Base-by-base conservation (phyloP, 2,888 invertebrate species). In the Nematopogon swammerdamellus region DNA sequence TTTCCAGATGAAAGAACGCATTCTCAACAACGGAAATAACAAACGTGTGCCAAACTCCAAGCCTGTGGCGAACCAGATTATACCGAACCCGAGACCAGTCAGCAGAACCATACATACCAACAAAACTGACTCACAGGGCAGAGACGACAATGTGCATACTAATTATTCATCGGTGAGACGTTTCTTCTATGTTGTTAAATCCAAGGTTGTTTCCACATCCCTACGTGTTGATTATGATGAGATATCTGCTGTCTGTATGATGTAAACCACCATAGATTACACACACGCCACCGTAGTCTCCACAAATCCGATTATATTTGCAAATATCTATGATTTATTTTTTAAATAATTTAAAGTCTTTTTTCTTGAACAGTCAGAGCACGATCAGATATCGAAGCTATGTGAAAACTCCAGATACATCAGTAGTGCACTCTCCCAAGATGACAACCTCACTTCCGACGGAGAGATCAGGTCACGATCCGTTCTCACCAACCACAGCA, bases 341-440 rank as follows among this genome's bases (percentile, higher is more conserved):
- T 25, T 25, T 25, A 25, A 25, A 25, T n/a, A 42, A 48, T 18
- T 18, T 42, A 48, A 20, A 29, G 44, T 42, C 54, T 16, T 49
- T 46, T 10, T 50, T 47, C 44, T n/a, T 48, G 65, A 61, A 5
- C 64, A 76, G 70, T 55, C 67, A 19, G 77, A 79, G 14, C 71
- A 72, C 53, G 57, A 56, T 45, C 8, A 69, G 10, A 54, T 76
- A 20, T 63, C 72, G 4, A 75, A 69, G 54, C 57, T 74, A 14
- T 72, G 72, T 45, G 74, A 74, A 51, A 72, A 67, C 51, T 71
- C 71, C 1, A 67, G 80, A 46, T 71, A 64, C 49, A 54, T 80
- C 48, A 69, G 70, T 61, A 68, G 80, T 50, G 66, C 67, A 0
- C 53, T 77, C 19, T 77, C 76, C 0, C 70, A 72, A 17, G 76